Conservation (phyloP, 2,113 vertebrate species). For the Pipra filicauda region DNA sequence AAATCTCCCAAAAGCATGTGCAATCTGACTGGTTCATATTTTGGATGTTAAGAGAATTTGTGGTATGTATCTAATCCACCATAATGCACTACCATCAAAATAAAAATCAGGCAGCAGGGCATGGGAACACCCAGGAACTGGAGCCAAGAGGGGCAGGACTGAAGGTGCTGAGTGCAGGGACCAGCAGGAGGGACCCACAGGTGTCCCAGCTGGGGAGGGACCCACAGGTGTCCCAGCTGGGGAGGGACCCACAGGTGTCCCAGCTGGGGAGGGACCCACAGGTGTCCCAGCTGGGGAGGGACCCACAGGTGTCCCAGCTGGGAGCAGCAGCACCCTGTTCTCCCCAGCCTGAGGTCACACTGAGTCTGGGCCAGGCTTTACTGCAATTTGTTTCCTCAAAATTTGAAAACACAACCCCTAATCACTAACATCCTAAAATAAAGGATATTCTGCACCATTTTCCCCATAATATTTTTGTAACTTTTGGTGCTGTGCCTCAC, state of each 20-base stretch:
- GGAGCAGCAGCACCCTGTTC: not conserved
- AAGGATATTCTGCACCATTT: not conserved
- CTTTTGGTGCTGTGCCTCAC: not conserved
- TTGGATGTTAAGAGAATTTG: not conserved
- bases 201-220: not conserved
- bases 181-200: not conserved
- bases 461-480: not conserved
- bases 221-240: not conserved
- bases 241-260: too few relatives aligned
- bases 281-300: too few relatives aligned
- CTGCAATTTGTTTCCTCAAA: not conserved
- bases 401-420: not conserved
- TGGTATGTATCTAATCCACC: not conserved
- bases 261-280: too few relatives aligned
- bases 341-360: not conserved
- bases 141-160: not conserved
- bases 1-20: not conserved
- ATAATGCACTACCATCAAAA: not conserved
- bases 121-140: not conserved
- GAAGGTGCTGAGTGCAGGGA: not conserved
- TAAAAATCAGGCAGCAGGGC: not conserved
- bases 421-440: not conserved
- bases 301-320: not conserved
- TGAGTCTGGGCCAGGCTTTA: accelerated
- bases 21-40: not conserved